These are phyloP conservation scores for Eristalis tenax DNA, from an alignment of 2,888 invertebrate species.

Conservation along the genomic window DNA sequence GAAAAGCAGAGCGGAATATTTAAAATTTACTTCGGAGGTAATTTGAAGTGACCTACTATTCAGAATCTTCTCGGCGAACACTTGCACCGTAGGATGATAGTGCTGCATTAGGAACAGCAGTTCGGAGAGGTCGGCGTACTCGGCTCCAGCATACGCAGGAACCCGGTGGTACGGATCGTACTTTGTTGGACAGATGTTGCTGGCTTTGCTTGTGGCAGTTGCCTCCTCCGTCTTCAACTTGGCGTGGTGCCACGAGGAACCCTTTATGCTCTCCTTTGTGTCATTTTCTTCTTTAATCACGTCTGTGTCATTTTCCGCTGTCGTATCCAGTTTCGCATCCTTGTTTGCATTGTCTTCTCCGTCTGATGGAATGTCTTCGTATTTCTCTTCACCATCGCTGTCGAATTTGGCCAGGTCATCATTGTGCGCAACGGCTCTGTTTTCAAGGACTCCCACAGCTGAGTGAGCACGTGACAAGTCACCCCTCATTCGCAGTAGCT, in stretches of 20 bases:
- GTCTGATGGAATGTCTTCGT: constrained; percentile 75
- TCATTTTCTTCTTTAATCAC: constrained; percentile 70
- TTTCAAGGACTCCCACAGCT: constrained; percentile 52
- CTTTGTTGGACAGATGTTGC: constrained; percentile 81
- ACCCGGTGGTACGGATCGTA: constrained; percentile 90
- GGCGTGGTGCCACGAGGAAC: constrained; percentile 78
- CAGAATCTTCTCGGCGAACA: constrained; percentile 92
- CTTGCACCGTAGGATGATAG: constrained; percentile 94
- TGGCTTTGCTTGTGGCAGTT: constrained; percentile 73
- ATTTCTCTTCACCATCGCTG: constrained; percentile 78
- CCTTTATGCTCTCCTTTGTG: constrained; percentile 75
- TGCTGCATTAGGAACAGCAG: constrained; percentile 87
- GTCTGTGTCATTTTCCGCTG: constrained; percentile 70
- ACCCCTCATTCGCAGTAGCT: constrained; percentile 84
- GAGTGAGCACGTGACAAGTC: constrained; percentile 78
- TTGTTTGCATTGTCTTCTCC: constrained; percentile 65
- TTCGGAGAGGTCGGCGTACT: constrained; percentile 88
- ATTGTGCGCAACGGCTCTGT: constrained; percentile 62
- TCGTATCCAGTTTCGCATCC: not conserved
- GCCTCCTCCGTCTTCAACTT: constrained; percentile 66
- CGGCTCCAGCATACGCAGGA: constrained; percentile 91
- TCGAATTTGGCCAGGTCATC: constrained; percentile 78
- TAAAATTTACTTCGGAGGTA: not conserved
- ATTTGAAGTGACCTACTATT: constrained; percentile 82
- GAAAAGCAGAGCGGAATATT: constrained; percentile 36